Conservation (phyloP, 2,113 vertebrate species). For the Macrotus californicus region DNA sequence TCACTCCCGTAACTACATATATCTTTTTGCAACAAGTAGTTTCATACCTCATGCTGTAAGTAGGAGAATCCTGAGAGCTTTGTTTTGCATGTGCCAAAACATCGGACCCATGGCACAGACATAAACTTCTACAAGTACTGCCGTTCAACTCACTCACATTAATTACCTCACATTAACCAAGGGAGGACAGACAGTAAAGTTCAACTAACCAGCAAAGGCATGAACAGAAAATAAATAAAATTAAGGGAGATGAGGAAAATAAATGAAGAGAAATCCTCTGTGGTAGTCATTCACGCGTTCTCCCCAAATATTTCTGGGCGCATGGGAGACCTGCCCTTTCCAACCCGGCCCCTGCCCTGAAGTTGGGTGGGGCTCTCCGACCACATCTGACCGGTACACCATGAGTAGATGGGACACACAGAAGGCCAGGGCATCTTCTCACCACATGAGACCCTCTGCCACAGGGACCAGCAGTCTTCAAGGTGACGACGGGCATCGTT, state of each 20-base stretch:
- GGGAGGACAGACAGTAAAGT: neutral
- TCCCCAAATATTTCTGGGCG: neutral
- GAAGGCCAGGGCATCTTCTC: neutral
- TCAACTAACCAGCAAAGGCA: slow-evolving; percentile 14
- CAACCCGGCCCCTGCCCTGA: neutral
- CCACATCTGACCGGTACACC: neutral
- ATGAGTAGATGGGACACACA: neutral
- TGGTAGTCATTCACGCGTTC: neutral
- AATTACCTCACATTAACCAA: slow-evolving; percentile 25
- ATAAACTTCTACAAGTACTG: neutral
- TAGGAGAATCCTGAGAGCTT: neutral
- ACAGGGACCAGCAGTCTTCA: neutral
- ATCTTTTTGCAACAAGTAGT: neutral
- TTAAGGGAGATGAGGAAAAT: neutral
- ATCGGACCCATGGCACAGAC: neutral
- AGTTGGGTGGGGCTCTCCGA: neutral
- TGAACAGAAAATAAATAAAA: neutral
- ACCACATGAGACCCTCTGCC: neutral
- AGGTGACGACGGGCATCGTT: neutral
- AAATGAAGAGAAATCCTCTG: neutral
- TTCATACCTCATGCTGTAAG: neutral
- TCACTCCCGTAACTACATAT: neutral
- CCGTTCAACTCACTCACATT: neutral
- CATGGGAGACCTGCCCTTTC: accelerated
- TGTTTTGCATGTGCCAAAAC: neutral